phyloP scores from a whole-genome alignment of 1,140 invertebrate genomes.

The Drosophila tristis region DNA sequence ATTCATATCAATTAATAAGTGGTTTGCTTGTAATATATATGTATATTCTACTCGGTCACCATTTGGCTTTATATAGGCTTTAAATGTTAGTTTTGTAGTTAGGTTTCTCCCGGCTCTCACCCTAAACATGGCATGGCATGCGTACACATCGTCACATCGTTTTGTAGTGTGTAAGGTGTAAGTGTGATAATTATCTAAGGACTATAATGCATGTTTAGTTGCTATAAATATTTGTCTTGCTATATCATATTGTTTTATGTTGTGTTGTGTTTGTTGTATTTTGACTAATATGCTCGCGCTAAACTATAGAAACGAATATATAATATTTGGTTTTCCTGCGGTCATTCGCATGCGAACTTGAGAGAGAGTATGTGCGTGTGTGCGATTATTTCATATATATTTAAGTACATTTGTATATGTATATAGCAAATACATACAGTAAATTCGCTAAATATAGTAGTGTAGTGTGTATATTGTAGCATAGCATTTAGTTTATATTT shows the following conservation, averaged over 20 bases:
- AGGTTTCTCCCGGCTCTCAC: slow-evolving; percentile 56
- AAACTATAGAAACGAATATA: slow-evolving; percentile 50
- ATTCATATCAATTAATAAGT: slow-evolving; percentile 11
- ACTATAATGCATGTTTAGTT: slow-evolving; percentile 33
- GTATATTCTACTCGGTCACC: slow-evolving; percentile 43
- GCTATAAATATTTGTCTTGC: slow-evolving; percentile 29
- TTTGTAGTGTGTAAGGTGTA: slow-evolving; percentile 30
- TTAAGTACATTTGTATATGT: not conserved
- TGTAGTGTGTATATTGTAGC: slow-evolving; percentile 9
- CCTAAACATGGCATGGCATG: slow-evolving; percentile 64
- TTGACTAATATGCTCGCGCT: slow-evolving; percentile 80
- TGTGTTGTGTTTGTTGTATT: slow-evolving; percentile 24
- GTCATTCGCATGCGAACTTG: slow-evolving; percentile 47
- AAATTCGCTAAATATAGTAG: slow-evolving; percentile 31
- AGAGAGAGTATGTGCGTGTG: slow-evolving; percentile 75
- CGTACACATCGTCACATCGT: slow-evolving; percentile 40
- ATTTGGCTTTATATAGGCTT: slow-evolving; percentile 12
- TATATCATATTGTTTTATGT: slow-evolving; percentile 17
- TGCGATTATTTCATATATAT: slow-evolving; percentile 46
- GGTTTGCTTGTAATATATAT: slow-evolving; percentile 14
- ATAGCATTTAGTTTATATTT: slow-evolving; percentile 10
- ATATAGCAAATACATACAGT: slow-evolving; percentile 50
- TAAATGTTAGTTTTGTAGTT: slow-evolving; percentile 28
- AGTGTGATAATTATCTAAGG: slow-evolving; percentile 52
- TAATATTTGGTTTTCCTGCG: slow-evolving; percentile 17